These are phyloP conservation scores for Carassius gibelio DNA, from an alignment of 2,113 vertebrate species.

Conservation along the genomic window DNA sequence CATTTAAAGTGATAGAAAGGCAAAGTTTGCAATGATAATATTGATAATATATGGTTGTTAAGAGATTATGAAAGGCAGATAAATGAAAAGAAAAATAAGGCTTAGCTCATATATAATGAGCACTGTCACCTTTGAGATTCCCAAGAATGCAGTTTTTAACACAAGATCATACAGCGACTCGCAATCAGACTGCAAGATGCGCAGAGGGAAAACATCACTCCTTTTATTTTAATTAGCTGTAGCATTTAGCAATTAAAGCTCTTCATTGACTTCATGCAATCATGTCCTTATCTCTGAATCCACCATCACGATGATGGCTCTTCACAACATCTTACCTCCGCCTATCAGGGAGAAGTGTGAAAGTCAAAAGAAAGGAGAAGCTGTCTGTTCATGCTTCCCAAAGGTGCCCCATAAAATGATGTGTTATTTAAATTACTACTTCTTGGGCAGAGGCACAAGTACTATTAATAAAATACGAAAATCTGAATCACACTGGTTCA, in stretches of 20 bases:
- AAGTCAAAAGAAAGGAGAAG: conserved; percentile 39
- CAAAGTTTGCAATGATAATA: neutral
- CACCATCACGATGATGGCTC: conserved; percentile 51
- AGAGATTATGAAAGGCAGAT: neutral
- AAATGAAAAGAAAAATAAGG: neutral
- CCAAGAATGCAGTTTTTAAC: neutral
- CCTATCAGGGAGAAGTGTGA: conserved; percentile 37
- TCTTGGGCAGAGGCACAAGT: conserved; percentile 18
- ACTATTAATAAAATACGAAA: conserved; percentile 23
- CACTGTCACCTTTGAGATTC: neutral
- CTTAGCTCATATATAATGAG: neutral
- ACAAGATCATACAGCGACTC: neutral
- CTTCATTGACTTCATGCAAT: conserved; percentile 49
- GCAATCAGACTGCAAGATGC: conserved; percentile 2
- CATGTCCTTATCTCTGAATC: conserved; percentile 49
- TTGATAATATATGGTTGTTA: neutral
- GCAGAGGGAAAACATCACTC: conserved; percentile 20
- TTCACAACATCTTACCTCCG: neutral
- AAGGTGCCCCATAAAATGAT: conserved; percentile 34
- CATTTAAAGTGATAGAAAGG: neutral
- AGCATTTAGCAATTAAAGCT: conserved; percentile 36
- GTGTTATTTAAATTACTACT: conserved; percentile 13
- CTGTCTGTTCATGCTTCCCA: conserved; percentile 27
- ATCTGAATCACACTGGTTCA: conserved; percentile 26
- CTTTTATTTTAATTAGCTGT: conserved; percentile 33